Conservation (phyloP, 2,797 vertebrate genomes). For the Hemibagrus guttatus region DNA sequence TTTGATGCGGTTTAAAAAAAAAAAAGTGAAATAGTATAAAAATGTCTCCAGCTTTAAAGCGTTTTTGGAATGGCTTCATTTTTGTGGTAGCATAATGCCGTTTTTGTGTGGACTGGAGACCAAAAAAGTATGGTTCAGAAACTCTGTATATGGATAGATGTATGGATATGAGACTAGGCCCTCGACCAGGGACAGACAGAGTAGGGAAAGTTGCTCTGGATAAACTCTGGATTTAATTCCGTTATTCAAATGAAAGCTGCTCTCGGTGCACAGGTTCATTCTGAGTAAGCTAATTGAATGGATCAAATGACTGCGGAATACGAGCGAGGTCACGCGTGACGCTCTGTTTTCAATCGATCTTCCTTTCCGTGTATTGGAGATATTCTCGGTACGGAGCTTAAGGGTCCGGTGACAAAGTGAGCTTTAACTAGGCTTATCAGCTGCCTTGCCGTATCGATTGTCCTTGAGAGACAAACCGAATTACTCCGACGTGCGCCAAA, state of each 20-base stretch:
- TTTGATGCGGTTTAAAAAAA: not conserved
- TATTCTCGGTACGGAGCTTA: slow-evolving; percentile 54
- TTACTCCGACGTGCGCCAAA: slow-evolving; percentile 57
- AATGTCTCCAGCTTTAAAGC: not conserved
- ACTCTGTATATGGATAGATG: not conserved
- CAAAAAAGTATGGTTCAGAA: not conserved
- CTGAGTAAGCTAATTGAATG: slow-evolving; percentile 56
- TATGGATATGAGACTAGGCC: not conserved
- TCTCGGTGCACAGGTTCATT: slow-evolving; percentile 45
- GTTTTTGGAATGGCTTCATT: not conserved
- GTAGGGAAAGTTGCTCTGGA: not conserved
- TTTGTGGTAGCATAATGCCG: not conserved
- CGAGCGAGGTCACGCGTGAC: slow-evolving; percentile 55
- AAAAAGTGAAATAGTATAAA: not conserved
- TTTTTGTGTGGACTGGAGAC: not conserved
- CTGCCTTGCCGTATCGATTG: slow-evolving; percentile 57
- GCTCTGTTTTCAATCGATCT: slow-evolving; percentile 57
- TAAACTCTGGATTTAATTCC: slow-evolving; percentile 43
- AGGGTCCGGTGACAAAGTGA: slow-evolving; percentile 57
- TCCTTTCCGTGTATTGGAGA: slow-evolving; percentile 49
- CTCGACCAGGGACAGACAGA: not conserved
- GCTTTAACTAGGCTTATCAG: slow-evolving; percentile 60
- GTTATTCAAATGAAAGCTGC: slow-evolving; percentile 51
- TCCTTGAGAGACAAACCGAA: slow-evolving; percentile 60
- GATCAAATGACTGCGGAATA: slow-evolving; percentile 58